Conservation (phyloP, 2,797 vertebrate genomes). For the Triplophysa yarkandensis region DNA sequence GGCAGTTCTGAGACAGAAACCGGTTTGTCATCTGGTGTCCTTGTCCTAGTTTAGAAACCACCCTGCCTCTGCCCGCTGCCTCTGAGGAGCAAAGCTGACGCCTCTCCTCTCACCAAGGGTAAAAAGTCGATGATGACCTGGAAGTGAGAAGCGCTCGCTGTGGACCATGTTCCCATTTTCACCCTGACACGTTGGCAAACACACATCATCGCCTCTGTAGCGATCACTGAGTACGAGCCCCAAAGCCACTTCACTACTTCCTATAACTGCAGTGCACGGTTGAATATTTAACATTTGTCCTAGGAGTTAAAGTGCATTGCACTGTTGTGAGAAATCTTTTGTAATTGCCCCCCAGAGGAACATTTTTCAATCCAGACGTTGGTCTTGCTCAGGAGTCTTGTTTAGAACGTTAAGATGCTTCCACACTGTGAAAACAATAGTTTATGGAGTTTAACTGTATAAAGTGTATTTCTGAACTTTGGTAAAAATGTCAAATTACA, state of each 20-base stretch:
- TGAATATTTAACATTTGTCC: constrained; percentile 40
- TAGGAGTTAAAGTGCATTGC: constrained; percentile 32
- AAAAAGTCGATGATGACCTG: constrained; percentile 55
- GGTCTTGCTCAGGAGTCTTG: neutral
- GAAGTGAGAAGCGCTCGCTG: constrained; percentile 30
- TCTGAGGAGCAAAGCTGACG: constrained; percentile 16
- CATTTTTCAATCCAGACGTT: neutral
- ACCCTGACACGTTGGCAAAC: constrained; percentile 40
- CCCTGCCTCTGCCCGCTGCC: constrained; percentile 33
- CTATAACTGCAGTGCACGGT: neutral
- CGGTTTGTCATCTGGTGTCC: constrained; percentile 57
- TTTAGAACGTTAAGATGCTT: neutral
- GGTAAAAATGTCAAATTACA: too few relatives aligned
- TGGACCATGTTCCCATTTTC: constrained; percentile 49
- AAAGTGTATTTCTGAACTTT: too few relatives aligned
- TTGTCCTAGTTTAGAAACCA: constrained; percentile 52
- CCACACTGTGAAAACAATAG: too few relatives aligned
- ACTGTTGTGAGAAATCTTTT: neutral
- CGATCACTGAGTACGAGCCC: constrained; percentile 10
- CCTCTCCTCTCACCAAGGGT: constrained; percentile 48
- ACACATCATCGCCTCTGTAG: constrained; percentile 20
- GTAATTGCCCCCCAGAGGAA: neutral
- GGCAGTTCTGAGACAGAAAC: constrained; percentile 44
- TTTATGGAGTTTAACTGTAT: too few relatives aligned
- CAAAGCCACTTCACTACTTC: constrained; percentile 13